Base-by-base conservation (phyloP, 2,888 invertebrate species). In the Meta bourneti region DNA sequence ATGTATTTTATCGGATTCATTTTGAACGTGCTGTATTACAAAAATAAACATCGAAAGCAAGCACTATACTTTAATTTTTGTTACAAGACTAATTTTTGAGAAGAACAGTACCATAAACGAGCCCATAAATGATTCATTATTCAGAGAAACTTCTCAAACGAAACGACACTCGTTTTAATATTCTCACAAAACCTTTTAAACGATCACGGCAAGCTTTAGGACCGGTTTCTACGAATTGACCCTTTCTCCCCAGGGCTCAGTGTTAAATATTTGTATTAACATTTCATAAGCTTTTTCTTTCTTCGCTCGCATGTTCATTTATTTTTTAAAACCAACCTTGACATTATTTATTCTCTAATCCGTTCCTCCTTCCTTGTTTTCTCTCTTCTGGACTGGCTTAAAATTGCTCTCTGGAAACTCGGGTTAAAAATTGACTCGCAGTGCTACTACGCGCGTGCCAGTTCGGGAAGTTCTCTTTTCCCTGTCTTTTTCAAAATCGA, bases 281-380 rank as follows among this genome's bases (percentile, higher is more conserved):
- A 70, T 70, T 69, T 85, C 77, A 70, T 48, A 49, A 71, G 70
- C 49, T 69, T 71, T 86, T 51, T n/a, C 74, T 74, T 20, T 7
- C 20, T n/a, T 75, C 20, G 48, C 61, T 61, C 61, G 61, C 61
- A 16, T 9, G 61, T 61, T 61, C 61, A 16, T 34, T 61, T 61
- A 9, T 61, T 61, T 61, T 61, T 61, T 61, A 61, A 61, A 61
- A 51, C 78, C 48, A 81, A 70, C 89, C 89, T 89, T 89, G 89
- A 89, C 89, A 89, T 89, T 89, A 89, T 89, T 89, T 77, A 51
- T 82, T 75, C 52, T 49, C 34, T 72, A 61, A 61, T 61, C 61
- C 61, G n/a, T 61, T 70, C 72, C 34, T 51, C 7, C 52, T 81
- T 75, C 79, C 83, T 83, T 52, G 72, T 83, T 82, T 34, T 61